Percentiles rank a stretch among this genome's conserved stretches.
phyloP scores from a whole-genome alignment of 2,797 vertebrate genomes.

The Leptoclinus maculatus region DNA sequence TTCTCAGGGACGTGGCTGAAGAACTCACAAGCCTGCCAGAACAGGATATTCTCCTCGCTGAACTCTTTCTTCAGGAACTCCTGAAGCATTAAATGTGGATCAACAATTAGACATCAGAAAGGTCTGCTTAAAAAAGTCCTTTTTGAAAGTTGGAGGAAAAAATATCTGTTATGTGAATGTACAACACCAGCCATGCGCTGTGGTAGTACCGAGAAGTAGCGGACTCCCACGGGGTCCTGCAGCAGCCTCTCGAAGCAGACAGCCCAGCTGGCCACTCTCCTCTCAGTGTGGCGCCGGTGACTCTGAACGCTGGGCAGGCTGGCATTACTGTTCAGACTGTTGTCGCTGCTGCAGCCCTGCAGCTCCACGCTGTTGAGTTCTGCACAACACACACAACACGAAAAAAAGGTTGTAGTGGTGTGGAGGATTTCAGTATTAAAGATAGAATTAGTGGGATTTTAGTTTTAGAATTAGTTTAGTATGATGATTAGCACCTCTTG shows the following conservation, averaged over 20 bases:
- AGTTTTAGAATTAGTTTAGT: no score
- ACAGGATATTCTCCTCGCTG: slow-evolving; percentile 98
- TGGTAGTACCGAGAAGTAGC: slow-evolving; percentile 93
- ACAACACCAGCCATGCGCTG: neutral
- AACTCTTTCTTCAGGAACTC: slow-evolving; percentile 98
- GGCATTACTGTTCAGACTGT: slow-evolving; percentile 97
- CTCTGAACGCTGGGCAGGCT: slow-evolving; percentile 97
- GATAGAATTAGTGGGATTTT: no score
- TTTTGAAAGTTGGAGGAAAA: no score
- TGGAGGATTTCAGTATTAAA: no score
- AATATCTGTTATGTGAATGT: neutral
- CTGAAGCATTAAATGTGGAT: slow-evolving; percentile 67
- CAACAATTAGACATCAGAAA: neutral
- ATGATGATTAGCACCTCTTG: no score
- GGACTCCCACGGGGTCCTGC: slow-evolving; percentile 93
- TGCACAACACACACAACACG: slow-evolving; percentile 64
- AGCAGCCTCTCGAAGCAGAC: slow-evolving; percentile 97
- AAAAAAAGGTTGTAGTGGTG: neutral
- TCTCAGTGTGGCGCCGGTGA: slow-evolving; percentile 91
- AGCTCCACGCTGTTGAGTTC: slow-evolving; percentile 94
- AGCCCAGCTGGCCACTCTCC: slow-evolving; percentile 96
- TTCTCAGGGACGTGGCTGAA: slow-evolving; percentile 94
- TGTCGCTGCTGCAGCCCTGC: slow-evolving; percentile 94
- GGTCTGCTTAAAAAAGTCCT: neutral
- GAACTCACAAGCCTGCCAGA: slow-evolving; percentile 98